Percentiles rank a stretch among this genome's conserved stretches.
Conservation (phyloP, 2,888 invertebrate species). For the Xestoiulus laeticollis region DNA sequence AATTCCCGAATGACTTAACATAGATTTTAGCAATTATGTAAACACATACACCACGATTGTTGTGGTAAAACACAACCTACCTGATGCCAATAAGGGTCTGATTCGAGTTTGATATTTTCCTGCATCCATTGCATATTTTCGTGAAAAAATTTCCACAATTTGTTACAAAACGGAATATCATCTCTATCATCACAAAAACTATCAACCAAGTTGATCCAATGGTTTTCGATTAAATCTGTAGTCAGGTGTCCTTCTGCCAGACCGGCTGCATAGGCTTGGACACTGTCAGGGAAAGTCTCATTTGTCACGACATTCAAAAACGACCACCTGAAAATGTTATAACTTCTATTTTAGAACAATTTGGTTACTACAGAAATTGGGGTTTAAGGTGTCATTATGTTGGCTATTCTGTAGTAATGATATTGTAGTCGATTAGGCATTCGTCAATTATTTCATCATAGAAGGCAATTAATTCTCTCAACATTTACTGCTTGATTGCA, state of each 20-base stretch:
- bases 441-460: too few species aligned
- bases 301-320: conserved; percentile 82
- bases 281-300: conserved; percentile 75
- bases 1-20: background rate
- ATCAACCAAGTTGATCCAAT: conserved; percentile 76
- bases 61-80: conserved; percentile 64
- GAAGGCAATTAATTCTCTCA: too few species aligned
- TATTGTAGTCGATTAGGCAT: too few species aligned
- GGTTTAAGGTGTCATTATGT: too few species aligned
- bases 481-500: too few species aligned
- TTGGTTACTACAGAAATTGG: too few species aligned
- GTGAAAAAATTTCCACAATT: conserved; percentile 72
- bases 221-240: conserved; percentile 80
- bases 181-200: conserved; percentile 69
- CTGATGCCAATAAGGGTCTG: conserved; percentile 85
- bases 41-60: too few species aligned
- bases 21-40: too few species aligned
- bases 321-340: conserved; percentile 74
- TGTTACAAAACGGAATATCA: conserved; percentile 68
- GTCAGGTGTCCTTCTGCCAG: conserved; percentile 83
- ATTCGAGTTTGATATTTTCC: conserved; percentile 67
- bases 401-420: too few species aligned
- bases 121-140: conserved; percentile 73
- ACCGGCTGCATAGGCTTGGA: conserved; percentile 88
- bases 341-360: background rate